Conservation (phyloP, 2,888 invertebrate species). For the Nezara viridula region DNA sequence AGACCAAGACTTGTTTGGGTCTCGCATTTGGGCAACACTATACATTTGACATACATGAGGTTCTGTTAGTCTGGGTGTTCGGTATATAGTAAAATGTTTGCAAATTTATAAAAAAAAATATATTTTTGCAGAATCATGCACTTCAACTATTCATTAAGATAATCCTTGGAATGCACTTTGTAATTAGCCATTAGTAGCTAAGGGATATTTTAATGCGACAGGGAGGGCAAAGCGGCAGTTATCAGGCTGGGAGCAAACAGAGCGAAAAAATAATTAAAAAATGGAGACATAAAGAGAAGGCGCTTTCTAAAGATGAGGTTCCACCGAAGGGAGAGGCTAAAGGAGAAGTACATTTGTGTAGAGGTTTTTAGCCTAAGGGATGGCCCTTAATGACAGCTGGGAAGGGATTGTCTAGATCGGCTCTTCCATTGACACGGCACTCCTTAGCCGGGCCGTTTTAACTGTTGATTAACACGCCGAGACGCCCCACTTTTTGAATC, state of each 20-base stretch:
- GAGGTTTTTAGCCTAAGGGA: slow-evolving; percentile 55
- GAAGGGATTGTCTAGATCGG: slow-evolving; percentile 51
- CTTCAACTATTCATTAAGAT: too few relatives aligned
- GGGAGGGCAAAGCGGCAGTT: neutral
- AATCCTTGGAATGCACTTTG: neutral
- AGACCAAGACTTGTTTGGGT: too few relatives aligned
- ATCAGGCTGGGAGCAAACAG: slow-evolving; percentile 2
- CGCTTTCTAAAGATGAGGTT: slow-evolving; percentile 56
- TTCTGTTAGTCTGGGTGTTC: too few relatives aligned
- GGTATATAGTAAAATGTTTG: too few relatives aligned
- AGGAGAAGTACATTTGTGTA: slow-evolving; percentile 53
- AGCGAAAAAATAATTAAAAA: slow-evolving; percentile 51
- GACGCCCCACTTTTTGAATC: slow-evolving; percentile 40
- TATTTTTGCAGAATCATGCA: too few relatives aligned
- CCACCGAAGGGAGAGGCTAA: neutral
- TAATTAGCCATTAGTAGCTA: neutral
- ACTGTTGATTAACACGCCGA: slow-evolving; percentile 58
- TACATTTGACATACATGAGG: too few relatives aligned
- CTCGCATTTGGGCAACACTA: too few relatives aligned
- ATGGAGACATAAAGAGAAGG: slow-evolving; percentile 52
- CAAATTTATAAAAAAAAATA: too few relatives aligned
- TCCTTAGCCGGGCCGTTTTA: slow-evolving; percentile 50
- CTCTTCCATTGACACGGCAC: slow-evolving; percentile 48
- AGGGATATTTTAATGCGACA: slow-evolving; percentile 18
- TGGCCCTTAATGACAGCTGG: slow-evolving; percentile 52